Conservation (phyloP, 2,888 invertebrate genomes). For the Calliopum simillimum region DNA sequence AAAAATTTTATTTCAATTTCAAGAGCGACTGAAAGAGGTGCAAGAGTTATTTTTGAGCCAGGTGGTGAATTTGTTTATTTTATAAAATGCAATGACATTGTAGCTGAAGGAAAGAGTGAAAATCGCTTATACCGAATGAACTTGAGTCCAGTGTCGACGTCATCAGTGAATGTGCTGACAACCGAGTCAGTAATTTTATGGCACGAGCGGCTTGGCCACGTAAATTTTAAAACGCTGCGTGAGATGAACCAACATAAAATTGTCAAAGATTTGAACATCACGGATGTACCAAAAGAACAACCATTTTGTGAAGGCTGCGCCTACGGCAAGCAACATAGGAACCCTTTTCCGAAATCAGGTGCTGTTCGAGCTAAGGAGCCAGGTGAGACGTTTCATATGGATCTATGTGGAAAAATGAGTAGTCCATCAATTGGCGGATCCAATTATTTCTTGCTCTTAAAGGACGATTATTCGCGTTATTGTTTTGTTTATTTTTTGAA, state of each 20-base stretch:
- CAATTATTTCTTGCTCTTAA: constrained; percentile 43
- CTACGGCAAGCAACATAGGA: no score
- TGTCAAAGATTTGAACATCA: constrained; percentile 20
- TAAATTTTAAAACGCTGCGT: background rate
- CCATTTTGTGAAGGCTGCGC: background rate
- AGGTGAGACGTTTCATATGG: constrained; percentile 38
- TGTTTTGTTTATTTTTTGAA: constrained; percentile 42
- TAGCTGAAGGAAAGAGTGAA: constrained; percentile 42
- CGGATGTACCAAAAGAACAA: no score
- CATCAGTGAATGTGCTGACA: constrained; percentile 26
- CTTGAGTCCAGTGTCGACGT: no score
- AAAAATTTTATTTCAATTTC: constrained; percentile 38
- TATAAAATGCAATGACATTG: constrained; percentile 30
- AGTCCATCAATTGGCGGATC: constrained; percentile 40
- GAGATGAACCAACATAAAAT: constrained; percentile 4
- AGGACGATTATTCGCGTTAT: constrained; percentile 44
- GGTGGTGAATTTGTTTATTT: constrained; percentile 39
- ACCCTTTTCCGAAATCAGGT: constrained; percentile 23
- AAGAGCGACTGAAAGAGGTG: constrained; percentile 36
- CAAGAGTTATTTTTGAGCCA: constrained; percentile 41
- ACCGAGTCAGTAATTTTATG: constrained; percentile 25
- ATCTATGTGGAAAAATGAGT: constrained; percentile 41
- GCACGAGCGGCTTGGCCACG: background rate
- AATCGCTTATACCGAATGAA: no score
- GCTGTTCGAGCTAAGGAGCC: constrained; percentile 23